phyloP scores from a whole-genome alignment of 2,113 vertebrate species.

The Acrocephalus arundinaceus region DNA sequence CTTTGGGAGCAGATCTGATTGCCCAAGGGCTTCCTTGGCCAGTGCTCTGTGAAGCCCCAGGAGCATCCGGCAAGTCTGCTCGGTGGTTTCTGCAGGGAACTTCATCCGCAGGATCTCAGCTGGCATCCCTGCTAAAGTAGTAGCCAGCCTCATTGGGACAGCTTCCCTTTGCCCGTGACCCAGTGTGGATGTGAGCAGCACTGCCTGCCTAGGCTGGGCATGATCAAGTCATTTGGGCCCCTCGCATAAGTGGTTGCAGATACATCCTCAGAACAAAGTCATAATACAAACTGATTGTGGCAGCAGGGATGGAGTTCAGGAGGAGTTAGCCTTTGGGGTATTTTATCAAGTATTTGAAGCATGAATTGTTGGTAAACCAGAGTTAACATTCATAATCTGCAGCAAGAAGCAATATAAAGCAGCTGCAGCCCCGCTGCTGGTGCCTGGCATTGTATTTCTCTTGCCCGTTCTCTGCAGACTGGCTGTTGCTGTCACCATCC shows the following conservation, averaged over 20 bases:
- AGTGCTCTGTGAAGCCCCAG: background rate
- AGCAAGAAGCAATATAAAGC: background rate
- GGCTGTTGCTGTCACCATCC: background rate
- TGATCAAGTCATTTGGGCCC: background rate
- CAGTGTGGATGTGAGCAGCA: fast-evolving
- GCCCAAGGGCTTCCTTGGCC: background rate
- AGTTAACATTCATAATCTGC: background rate
- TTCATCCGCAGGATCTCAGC: background rate
- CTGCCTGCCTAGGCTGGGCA: background rate
- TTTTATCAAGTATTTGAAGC: conserved; percentile 34
- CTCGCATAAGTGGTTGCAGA: background rate
- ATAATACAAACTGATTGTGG: background rate
- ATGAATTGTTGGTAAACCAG: conserved; percentile 12
- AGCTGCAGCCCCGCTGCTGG: background rate
- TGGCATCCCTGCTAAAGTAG: background rate
- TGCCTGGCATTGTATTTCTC: background rate
- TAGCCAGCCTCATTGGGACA: background rate
- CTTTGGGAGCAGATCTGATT: background rate
- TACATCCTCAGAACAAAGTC: background rate
- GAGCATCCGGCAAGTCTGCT: background rate
- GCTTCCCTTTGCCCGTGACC: fast-evolving
- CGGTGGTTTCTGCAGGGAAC: background rate
- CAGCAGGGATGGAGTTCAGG: background rate
- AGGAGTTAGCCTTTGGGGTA: conserved; percentile 27
- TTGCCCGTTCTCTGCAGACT: background rate